Evolutionary conservation across 2,888 invertebrate species (phyloP), one percentile per base, ranked within the genome.

Genomic region (Brenthis daphne): DNA sequence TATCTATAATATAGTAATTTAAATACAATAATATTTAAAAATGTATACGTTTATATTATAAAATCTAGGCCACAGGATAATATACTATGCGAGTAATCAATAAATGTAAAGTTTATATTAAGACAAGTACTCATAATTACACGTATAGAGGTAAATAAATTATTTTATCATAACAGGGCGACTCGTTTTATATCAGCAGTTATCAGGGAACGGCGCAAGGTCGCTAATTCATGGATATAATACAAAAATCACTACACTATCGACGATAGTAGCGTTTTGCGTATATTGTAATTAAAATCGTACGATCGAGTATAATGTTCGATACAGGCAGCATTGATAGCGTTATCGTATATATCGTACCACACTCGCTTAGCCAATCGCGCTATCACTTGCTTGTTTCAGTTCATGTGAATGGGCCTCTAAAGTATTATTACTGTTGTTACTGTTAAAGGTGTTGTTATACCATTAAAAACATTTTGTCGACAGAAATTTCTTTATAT

Each of bases 271-370:
- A 20, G 16, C 29, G 53, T 55, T 56, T 60, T 56, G 64, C 54
- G 64, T 57, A 58, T 51, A 37, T 24, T 54, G 51, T 61, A 61
- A 72, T 65, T 65, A 67, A 65, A 65, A 72, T 69, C 69, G 57
- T 72, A 69, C 65, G 69, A 69, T 67, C 60, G 65, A 51, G 57
- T 57, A 29, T 51, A 64, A 61, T 60, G 66, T 57, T 48, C 54
- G 16, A 37, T 54, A 69, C 16, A 1, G 50, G 43, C 16, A 37
- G 53, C 6, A 37, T 43, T 37, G 20, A 63, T 37, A 53, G 14
- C 33, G 24, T 2, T 24, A 63, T 53, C 43, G 33, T 29, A 29
- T 29, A n/a, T 14, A 53, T 53, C 51, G 11, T n/a, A 16, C 51
- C 16, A 53, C 51, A 53, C 16, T 53, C 16, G n/a, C 14, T 53